Evolutionary conservation across 2,797 vertebrate genomes (phyloP), one percentile per base, ranked within the genome.

Genomic region (Xiphophorus birchmanni): DNA sequence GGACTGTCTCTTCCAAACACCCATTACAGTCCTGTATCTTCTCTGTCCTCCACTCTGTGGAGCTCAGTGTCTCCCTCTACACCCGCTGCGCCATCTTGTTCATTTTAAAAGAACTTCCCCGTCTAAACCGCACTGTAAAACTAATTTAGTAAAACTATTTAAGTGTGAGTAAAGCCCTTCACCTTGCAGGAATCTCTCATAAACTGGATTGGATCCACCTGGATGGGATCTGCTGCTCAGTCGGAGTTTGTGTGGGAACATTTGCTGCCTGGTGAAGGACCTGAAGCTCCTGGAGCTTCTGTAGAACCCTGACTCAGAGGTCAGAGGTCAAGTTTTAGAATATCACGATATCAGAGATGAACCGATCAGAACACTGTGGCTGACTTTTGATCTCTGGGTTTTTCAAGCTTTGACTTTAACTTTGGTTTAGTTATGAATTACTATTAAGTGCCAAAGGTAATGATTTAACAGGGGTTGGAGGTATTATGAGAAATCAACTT

Each of bases 11-110:
- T 81, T 74, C 83, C 72, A 75, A 73, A 83, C 80, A 21, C 81
- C 86, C 79, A 69, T 95, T 93, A 94, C 91, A 90, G 88, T 93
- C 83, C 89, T 84, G 83, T 90, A 84, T 82, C 80, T 88, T 83
- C 81, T 77, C 73, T 76, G 74, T 71, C 63, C 52, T 63, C 40
- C 40, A 60, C 76, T 40, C 56, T n/a, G 2, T 73, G 63, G 63
- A 82, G 63, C 74, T 42, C 90, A 93, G 94, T 87, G 82, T 92
- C 88, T 65, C 80, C 83, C 84, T 93, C 21, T 67, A 13, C 67
- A 60, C 81, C 71, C 63, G 0, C 60, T 37, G 17, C 8, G 21
- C 37, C 21, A 69, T 69, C 37, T 42, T 42, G 35, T 69, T 69
- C 37, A 69, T 26, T 69, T 69, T 69, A 12, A 8, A 8, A 9